Percentiles rank a stretch among this genome's conserved stretches.
These are phyloP conservation scores for Calypte anna DNA, from an alignment of 2,113 vertebrate species.

Conservation along the genomic window DNA sequence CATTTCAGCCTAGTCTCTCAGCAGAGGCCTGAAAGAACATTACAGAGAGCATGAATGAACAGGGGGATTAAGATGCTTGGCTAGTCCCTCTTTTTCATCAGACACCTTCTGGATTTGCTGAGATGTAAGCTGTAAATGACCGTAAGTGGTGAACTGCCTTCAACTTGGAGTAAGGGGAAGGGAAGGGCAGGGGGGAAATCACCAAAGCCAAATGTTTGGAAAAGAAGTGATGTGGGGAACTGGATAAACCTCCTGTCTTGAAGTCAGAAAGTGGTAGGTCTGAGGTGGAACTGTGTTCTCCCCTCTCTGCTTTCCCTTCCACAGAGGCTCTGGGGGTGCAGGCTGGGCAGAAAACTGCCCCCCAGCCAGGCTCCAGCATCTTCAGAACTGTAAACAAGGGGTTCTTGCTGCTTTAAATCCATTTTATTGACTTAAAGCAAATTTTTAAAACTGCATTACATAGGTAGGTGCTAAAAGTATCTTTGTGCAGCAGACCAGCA, in stretches of 20 bases:
- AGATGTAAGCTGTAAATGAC: conserved; percentile 64
- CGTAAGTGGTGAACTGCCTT: conserved; percentile 46
- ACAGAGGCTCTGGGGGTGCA: accelerated
- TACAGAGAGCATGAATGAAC: conserved; percentile 81
- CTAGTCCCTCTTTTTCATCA: conserved; percentile 78
- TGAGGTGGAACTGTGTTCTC: not conserved
- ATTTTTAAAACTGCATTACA: not conserved
- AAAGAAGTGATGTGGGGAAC: conserved; percentile 13
- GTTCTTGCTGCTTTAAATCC: not conserved
- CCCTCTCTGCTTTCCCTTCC: not conserved
- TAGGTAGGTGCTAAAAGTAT: accelerated
- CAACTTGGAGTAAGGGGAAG: not conserved
- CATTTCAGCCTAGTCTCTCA: conserved; percentile 76
- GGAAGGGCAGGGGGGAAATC: not conserved
- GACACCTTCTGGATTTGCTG: conserved; percentile 75
- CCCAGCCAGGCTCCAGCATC: accelerated
- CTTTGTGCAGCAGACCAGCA: not conserved
- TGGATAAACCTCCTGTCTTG: not conserved
- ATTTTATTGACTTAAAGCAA: not conserved
- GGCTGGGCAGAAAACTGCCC: not conserved
- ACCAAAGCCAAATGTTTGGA: not conserved
- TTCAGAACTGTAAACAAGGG: not conserved
- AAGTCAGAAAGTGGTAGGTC: not conserved
- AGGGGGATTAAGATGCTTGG: conserved; percentile 88
- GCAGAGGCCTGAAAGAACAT: conserved; percentile 77